phyloP scores from a whole-genome alignment of 2,113 vertebrate genomes.

The Gavia stellata region DNA sequence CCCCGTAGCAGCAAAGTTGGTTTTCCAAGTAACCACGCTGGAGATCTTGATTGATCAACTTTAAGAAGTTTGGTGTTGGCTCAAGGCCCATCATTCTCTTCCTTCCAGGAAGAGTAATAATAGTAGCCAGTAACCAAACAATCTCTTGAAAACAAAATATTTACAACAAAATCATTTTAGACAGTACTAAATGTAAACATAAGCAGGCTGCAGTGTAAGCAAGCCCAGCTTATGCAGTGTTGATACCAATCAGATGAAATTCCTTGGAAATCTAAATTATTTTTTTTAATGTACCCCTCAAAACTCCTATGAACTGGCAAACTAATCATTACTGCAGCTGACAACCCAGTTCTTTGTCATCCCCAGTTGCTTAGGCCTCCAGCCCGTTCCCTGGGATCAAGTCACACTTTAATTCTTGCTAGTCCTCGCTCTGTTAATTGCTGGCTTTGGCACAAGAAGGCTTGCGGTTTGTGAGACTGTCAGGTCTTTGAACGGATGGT shows the following conservation, averaged over 20 bases:
- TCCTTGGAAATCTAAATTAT: not conserved
- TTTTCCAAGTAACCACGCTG: not conserved
- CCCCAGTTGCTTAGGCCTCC: not conserved
- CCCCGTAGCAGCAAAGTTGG: not conserved
- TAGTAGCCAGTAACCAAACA: conserved; percentile 44
- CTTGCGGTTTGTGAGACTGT: not conserved
- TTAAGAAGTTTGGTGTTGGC: not conserved
- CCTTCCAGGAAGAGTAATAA: conserved; percentile 54
- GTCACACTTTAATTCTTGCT: not conserved
- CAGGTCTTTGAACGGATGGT: not conserved
- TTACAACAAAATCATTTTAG: conserved; percentile 11
- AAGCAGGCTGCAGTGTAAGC: not conserved
- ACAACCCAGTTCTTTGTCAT: not conserved
- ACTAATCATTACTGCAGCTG: not conserved
- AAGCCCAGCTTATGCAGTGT: not conserved
- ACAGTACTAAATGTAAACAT: not conserved
- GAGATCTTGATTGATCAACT: not conserved
- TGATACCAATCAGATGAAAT: conserved; percentile 1
- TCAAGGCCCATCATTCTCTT: conserved; percentile 21
- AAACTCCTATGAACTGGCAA: not conserved
- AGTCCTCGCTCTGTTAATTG: not conserved
- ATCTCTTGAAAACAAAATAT: conserved; percentile 45
- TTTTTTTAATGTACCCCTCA: not conserved
- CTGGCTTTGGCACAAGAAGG: not conserved
- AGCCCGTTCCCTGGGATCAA: not conserved